These are phyloP conservation scores for Bombyx mandarina DNA, from an alignment of 1,140 invertebrate genomes.

Conservation along the genomic window DNA sequence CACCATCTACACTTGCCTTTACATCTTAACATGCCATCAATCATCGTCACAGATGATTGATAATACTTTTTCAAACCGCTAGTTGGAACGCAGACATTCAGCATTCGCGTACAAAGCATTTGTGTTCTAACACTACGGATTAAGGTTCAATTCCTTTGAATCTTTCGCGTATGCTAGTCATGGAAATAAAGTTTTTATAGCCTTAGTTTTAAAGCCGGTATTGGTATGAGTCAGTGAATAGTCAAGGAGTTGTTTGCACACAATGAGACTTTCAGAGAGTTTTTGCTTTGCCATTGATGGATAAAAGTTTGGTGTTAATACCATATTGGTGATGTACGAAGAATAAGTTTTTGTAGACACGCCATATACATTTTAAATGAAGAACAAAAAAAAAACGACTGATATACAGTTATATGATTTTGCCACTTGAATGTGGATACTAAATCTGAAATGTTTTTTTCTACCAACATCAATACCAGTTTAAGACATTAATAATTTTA, in stretches of 20 bases:
- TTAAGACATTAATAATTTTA: no score
- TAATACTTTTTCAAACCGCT: constrained; percentile 48
- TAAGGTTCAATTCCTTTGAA: neutral
- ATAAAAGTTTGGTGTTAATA: constrained; percentile 36
- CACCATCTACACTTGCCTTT: constrained; percentile 9
- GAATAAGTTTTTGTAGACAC: no score
- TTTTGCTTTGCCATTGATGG: constrained; percentile 24
- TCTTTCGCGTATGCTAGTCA: no score
- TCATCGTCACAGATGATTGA: constrained; percentile 60
- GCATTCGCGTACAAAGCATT: constrained; percentile 4
- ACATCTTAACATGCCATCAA: constrained; percentile 28
- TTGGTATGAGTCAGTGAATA: constrained; percentile 12
- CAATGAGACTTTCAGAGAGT: constrained; percentile 30
- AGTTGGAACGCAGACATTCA: constrained; percentile 16
- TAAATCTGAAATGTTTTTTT: no score
- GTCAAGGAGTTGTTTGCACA: constrained; percentile 34
- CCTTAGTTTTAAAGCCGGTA: constrained; percentile 12
- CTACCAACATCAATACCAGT: no score
- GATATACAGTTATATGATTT: no score
- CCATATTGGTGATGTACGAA: constrained; percentile 16
- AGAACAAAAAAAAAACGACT: no score
- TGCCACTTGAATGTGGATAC: no score
- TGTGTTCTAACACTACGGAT: constrained; percentile 5
- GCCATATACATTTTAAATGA: no score
- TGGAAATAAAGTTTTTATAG: constrained; percentile 14